A percentile compares a stretch with the other conserved stretches of the same genome.
These are phyloP conservation scores for Linyphia triangularis DNA, from an alignment of 2,888 invertebrate genomes.

Conservation along the genomic window DNA sequence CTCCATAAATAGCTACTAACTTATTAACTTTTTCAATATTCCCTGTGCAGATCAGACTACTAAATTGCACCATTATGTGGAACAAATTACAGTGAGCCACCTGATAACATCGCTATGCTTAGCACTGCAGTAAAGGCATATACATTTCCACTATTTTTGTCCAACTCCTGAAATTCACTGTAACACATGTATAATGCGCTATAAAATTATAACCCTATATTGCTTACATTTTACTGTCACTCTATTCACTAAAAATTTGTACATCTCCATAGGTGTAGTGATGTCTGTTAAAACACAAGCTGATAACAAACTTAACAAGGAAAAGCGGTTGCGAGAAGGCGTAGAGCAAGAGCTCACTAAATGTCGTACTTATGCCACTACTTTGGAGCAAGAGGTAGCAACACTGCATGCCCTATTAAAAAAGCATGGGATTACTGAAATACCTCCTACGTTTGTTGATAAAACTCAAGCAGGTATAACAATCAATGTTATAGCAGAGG, in stretches of 20 bases:
- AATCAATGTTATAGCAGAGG: slow-evolving; percentile 72
- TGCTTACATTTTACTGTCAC: neutral
- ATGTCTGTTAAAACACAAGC: slow-evolving; percentile 80
- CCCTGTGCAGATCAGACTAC: too few relatives aligned
- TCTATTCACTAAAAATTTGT: neutral
- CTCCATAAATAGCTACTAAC: too few relatives aligned
- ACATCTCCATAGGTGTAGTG: slow-evolving; percentile 69
- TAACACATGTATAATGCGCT: neutral
- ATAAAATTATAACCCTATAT: too few relatives aligned
- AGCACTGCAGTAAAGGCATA: too few relatives aligned
- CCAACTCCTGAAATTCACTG: too few relatives aligned
- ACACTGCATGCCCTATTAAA: slow-evolving; percentile 78
- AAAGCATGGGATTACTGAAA: slow-evolving; percentile 79
- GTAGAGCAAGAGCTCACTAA: slow-evolving; percentile 80
- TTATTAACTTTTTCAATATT: too few relatives aligned
- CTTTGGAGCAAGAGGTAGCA: slow-evolving; percentile 80
- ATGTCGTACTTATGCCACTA: slow-evolving; percentile 79
- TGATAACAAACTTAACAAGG: slow-evolving; percentile 79
- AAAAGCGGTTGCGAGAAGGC: slow-evolving; percentile 78
- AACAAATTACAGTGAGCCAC: too few relatives aligned
- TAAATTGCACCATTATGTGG: too few relatives aligned
- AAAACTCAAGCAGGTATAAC: slow-evolving; percentile 24
- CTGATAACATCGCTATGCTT: too few relatives aligned
- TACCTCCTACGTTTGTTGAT: slow-evolving; percentile 66
- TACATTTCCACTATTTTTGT: too few relatives aligned